These are phyloP conservation scores for Calliopsis andreniformis DNA, from an alignment of 1,140 invertebrate genomes.

Conservation along the genomic window DNA sequence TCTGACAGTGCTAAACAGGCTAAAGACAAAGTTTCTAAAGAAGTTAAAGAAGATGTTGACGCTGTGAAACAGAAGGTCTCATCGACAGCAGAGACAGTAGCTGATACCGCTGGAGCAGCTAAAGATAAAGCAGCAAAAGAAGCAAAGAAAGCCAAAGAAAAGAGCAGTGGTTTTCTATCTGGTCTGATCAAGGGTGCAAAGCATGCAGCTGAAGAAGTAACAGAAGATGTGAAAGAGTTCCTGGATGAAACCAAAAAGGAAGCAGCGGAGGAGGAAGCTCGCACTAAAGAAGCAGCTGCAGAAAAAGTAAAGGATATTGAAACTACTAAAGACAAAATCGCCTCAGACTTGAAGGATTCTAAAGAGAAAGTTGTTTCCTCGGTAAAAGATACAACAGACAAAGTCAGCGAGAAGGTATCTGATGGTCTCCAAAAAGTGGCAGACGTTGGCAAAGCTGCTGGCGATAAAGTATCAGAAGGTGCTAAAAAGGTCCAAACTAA, in stretches of 20 bases:
- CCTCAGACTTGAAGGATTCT: constrained; percentile 42
- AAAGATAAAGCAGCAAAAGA: constrained; percentile 54
- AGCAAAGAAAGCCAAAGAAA: constrained; percentile 57
- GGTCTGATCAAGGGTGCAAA: constrained; percentile 65
- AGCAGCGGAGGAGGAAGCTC: constrained; percentile 59
- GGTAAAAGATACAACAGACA: neutral
- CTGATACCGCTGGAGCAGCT: constrained; percentile 2
- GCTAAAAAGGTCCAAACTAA: neutral
- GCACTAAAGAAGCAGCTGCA: constrained; percentile 31
- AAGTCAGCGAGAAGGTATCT: constrained; percentile 22
- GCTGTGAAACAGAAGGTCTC: constrained; percentile 31
- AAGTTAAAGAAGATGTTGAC: constrained; percentile 29
- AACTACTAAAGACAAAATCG: constrained; percentile 40
- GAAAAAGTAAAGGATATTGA: constrained; percentile 27
- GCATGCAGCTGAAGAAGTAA: constrained; percentile 72
- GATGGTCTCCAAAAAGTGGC: constrained; percentile 11
- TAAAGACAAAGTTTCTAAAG: constrained; percentile 44
- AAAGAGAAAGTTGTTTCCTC: constrained; percentile 41
- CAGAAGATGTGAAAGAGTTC: constrained; percentile 74
- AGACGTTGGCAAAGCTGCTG: neutral
- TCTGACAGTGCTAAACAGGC: constrained; percentile 28
- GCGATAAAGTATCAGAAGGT: constrained; percentile 27
- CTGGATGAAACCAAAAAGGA: constrained; percentile 68
- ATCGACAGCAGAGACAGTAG: neutral
- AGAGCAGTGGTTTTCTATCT: constrained; percentile 59